Base-by-base conservation (phyloP, 2,888 invertebrate species). In the Crematogaster levior region DNA sequence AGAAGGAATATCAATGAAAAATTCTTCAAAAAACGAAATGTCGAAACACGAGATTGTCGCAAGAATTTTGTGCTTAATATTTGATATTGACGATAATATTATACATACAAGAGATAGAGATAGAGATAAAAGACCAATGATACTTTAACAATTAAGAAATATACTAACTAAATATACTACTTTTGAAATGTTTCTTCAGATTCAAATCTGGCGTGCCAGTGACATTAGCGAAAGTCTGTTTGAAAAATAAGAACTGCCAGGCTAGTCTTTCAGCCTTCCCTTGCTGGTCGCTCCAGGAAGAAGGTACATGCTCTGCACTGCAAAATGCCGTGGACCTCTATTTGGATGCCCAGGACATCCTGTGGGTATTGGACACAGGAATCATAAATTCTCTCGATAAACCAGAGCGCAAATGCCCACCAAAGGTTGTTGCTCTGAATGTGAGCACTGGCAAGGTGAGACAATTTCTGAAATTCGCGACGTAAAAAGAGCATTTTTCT, bases 321-420 rank as follows among this genome's bases (percentile, higher is more conserved):
- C 97, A 97, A 94, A 97, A 97, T 91, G 97, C 96, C 77, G 96
- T 96, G 86, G 97, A 97, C 94, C 95, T 97, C 90, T 96, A 95
- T 90, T 92, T 96, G 85, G 96, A 96, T 95, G 95, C 95, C 77
- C 95, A 95, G 93, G 95, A 96, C 73, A 94, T 95, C 30, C 93
- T 96, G 1, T 96, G 96, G 96, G 95, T 95, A 6, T 92, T 96
- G 85, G 96, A 96, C 91, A 95, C 95, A 51, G 96, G 96, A 34
- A 94, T 96, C 73, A 95, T 96, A 1, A 95, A 96, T 89, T 96
- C 96, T 5, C 91, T 96, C 91, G 96, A 95, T 81, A 95, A 95
- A 84, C 96, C 96, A 0, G 94, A 96, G 3, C 95, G 96, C 37
- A 95, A 95, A 60, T 96, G 96, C 88, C 94, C 95, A 24, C 96